These are phyloP conservation scores for Anagyrus pseudococci DNA, from an alignment of 2,888 invertebrate species.

Conservation along the genomic window DNA sequence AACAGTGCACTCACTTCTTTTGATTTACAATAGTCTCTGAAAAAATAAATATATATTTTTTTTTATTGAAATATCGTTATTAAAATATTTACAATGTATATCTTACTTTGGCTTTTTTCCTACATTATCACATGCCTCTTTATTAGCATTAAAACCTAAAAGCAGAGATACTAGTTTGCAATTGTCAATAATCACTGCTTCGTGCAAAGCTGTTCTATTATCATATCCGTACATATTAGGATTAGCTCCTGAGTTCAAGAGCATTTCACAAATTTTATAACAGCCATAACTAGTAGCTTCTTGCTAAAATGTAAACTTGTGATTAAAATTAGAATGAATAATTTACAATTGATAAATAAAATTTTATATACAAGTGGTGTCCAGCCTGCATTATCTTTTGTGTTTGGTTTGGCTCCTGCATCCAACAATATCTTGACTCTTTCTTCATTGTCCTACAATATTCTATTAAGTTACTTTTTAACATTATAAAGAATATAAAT, in stretches of 20 bases:
- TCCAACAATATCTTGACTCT: slow-evolving; percentile 65
- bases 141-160: slow-evolving; percentile 67
- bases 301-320: slow-evolving; percentile 61
- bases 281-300: slow-evolving; percentile 71
- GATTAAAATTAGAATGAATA: background rate
- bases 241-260: slow-evolving; percentile 68
- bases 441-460: slow-evolving; percentile 62
- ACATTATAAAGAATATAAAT: slow-evolving; percentile 11
- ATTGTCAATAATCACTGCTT: slow-evolving; percentile 66
- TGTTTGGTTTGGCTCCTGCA: slow-evolving; percentile 71
- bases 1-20: slow-evolving; percentile 47
- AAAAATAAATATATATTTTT: slow-evolving; percentile 1
- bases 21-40: slow-evolving; percentile 51
- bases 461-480: slow-evolving; percentile 6
- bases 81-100: slow-evolving; percentile 40
- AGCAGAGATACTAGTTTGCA: slow-evolving; percentile 66
- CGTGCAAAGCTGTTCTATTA: slow-evolving; percentile 74
- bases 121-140: slow-evolving; percentile 64
- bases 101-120: slow-evolving; percentile 66
- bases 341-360: slow-evolving; percentile 8
- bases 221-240: slow-evolving; percentile 69
- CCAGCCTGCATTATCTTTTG: slow-evolving; percentile 75
- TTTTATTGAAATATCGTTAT: slow-evolving; percentile 7
- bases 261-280: slow-evolving; percentile 65
- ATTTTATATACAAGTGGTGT: slow-evolving; percentile 67